Evolutionary conservation across 1,140 invertebrate species (phyloP), one percentile per base, ranked within the genome.

Genomic region (Drosophila trapezifrons): DNA sequence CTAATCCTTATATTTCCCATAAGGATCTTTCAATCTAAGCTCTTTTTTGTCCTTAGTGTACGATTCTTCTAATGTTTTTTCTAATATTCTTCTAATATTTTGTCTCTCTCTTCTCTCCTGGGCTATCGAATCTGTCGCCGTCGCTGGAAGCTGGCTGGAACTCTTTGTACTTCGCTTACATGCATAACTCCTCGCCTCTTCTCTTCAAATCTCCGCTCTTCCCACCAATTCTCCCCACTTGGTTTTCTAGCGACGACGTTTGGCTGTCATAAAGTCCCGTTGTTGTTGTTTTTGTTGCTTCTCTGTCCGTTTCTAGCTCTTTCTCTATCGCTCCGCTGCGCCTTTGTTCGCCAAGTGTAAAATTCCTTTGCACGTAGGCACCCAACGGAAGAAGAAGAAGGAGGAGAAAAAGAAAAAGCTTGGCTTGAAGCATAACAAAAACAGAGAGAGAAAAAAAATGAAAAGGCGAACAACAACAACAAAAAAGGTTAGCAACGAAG

Each of bases 361-460:
- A 83, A 86, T 86, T 86, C 82, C 82, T 86, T 86, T 79, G 82
- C 82, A 79, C 83, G 83, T 85, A 85, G 82, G 83, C 83, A 84
- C 71, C 71, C 46, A 58, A 37, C 51, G 51, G 32, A 54, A 54
- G 51, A 54, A 52, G 49, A 38, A 38, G 38, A 20, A 52, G 49
- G 12, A 52, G 49, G 29, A 35, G 29, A 52, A 54, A 67, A 46
- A 62, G 49, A 57, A 65, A 81, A 67, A 80, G 78, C 78, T 80
- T 76, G 79, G 67, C 55, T 59, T 46, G 37, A 66, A 55, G 66
- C 69, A 49, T 58, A 70, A 71, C 52, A 69, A 46, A 67, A 69
- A 66, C 45, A 43, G 25, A 45, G 32, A 37, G 27, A 17, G 6
- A 52, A 55, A 70, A 54, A 69, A 55, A 69, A 67, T 54, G 40